These are phyloP conservation scores for Lytechinus variegatus DNA, from an alignment of 35 echinoderm and acorn worm genomes.

Conservation along the genomic window DNA sequence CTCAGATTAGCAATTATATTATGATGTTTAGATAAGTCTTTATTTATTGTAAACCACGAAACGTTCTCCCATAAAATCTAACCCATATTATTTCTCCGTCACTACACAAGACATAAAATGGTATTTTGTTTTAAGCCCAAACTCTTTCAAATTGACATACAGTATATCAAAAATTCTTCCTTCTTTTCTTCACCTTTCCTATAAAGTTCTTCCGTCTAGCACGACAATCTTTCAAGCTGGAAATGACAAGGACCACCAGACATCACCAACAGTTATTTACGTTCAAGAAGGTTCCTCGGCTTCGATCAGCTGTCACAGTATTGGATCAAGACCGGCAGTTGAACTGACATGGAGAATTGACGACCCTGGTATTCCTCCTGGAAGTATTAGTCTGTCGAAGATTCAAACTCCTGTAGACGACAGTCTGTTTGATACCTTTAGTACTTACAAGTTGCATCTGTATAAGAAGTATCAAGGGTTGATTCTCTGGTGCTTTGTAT, in stretches of 20 bases:
- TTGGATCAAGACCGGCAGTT: background rate
- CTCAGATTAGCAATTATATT: no score
- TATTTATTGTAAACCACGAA: no score
- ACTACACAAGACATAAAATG: no score
- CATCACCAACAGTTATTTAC: background rate
- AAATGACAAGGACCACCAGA: background rate
- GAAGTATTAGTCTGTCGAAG: background rate
- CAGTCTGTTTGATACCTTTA: background rate
- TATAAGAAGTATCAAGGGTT: background rate
- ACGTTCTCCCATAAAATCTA: no score
- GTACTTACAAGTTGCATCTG: background rate
- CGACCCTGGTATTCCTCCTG: background rate
- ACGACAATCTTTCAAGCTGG: background rate
- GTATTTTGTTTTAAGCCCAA: no score
- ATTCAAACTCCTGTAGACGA: background rate
- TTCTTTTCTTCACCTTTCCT: background rate
- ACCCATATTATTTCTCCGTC: no score
- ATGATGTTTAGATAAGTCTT: no score
- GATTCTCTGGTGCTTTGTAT: no score
- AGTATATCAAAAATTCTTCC: background rate
- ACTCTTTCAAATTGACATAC: no score
- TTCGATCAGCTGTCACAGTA: background rate
- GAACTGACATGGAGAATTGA: background rate
- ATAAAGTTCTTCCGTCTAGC: background rate
- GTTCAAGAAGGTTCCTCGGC: background rate